Base-by-base conservation (phyloP, 2,797 vertebrate genomes). In the Catharus ustulatus region DNA sequence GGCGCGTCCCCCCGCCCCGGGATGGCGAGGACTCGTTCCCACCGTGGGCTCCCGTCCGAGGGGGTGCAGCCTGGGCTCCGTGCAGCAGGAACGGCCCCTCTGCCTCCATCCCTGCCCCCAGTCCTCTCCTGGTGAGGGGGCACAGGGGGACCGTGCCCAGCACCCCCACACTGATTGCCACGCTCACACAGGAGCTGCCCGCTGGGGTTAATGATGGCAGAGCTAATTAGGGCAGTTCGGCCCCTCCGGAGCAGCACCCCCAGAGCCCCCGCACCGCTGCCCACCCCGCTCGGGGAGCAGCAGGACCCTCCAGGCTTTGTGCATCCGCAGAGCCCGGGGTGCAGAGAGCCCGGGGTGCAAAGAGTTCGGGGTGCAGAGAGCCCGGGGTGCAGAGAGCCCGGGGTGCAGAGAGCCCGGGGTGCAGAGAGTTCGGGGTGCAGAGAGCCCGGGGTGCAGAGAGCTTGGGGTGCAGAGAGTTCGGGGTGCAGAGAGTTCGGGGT, bases 151-250 rank as follows among this genome's bases (percentile, higher is more conserved):
- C 43, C 36, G 43, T 42, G 23, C 84, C 63, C 43, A 4, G 43
- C 18, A 5, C 51, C 61, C 61, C 57, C 7, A 3, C 30, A 1
- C 38, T 0, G 32, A 7, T 10, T 17, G 9, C 32, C 10, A 0
- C 0, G 9, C 73, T 72, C 73, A 4, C 7, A 5, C 1, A 2
- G 32, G 42, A 75, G 4, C 57, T 9, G 45, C 59, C 55, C 66
- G 11, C 78, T 11, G 54, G 54, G 22, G 43, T 88, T 94, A 86
- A 95, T 1, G 57, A 93, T 2, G 51, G 36, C 73, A 51, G 7
- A 46, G 69, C 40, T 93, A 92, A 95, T 93, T 74, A 88, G 94
- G 86, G 86, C 93, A 88, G 61, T 91, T 84, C 12, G 3, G 73
- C 83, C 79, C 64, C 83, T 79, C 36, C 4, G 48, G 84, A 13